phyloP scores from a whole-genome alignment of 2,888 invertebrate species.

The Ennomos fuscantarius region DNA sequence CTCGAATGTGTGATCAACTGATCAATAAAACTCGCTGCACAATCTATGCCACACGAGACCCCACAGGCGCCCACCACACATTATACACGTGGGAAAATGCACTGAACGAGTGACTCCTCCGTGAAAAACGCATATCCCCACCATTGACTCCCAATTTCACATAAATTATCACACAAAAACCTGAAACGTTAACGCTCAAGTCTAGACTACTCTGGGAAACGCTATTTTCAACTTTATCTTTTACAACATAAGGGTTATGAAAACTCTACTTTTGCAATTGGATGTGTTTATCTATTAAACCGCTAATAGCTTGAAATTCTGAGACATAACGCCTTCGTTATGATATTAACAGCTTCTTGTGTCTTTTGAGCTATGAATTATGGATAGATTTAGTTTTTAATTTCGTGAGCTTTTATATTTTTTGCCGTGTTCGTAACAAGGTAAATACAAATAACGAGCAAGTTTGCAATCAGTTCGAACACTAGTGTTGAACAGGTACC shows the following conservation, averaged over 20 bases:
- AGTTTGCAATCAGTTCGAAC: no score
- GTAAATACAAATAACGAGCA: no score
- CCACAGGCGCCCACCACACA: conserved; percentile 22
- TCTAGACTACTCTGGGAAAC: not conserved
- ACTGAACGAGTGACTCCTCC: conserved; percentile 36
- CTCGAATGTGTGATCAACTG: conserved; percentile 1
- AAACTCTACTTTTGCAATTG: conserved; percentile 6
- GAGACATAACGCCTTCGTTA: conserved; percentile 25
- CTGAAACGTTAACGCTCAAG: conserved; percentile 18
- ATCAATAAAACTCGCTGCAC: conserved; percentile 11
- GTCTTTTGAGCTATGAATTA: conserved; percentile 15
- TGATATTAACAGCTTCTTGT: conserved; percentile 27
- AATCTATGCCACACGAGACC: conserved; percentile 11
- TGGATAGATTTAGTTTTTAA: conserved; percentile 3
- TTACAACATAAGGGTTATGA: conserved; percentile 2
- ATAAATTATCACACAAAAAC: conserved; percentile 49
- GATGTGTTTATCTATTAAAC: conserved; percentile 18
- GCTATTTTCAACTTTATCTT: conserved; percentile 20
- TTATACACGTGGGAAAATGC: conserved; percentile 49
- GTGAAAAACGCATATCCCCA: conserved; percentile 49
- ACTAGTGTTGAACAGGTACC: no score
- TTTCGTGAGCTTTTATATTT: conserved; percentile 5
- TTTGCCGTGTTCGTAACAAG: no score
- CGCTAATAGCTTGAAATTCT: conserved; percentile 25
- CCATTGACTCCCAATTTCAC: conserved; percentile 48